These are phyloP conservation scores for Hystrix brachyura DNA, from an alignment of 2,113 vertebrate genomes.

Conservation along the genomic window DNA sequence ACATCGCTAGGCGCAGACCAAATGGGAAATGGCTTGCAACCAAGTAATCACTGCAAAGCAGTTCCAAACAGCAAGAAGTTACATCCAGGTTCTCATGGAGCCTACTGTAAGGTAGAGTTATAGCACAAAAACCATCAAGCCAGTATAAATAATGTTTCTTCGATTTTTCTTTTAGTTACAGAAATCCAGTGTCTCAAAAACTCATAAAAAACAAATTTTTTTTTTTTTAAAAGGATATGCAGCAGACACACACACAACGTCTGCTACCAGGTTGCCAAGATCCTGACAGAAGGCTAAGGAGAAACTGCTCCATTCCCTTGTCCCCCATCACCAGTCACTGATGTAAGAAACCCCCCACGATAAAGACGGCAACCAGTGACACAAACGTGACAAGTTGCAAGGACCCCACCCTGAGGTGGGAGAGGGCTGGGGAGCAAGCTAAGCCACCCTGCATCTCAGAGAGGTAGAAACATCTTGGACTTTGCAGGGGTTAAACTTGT, in stretches of 20 bases:
- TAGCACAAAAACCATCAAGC: slow-evolving; percentile 52
- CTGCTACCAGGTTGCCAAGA: slow-evolving; percentile 95
- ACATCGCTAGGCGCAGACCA: slow-evolving; percentile 36
- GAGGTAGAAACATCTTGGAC: slow-evolving; percentile 94
- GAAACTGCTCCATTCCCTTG: slow-evolving; percentile 97
- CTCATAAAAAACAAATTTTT: slow-evolving; percentile 16
- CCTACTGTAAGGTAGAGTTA: slow-evolving; percentile 11
- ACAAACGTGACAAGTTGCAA: slow-evolving; percentile 92
- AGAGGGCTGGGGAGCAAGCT: slow-evolving; percentile 90
- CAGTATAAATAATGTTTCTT: slow-evolving; percentile 59
- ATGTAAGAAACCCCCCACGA: slow-evolving; percentile 96
- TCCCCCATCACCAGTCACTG: slow-evolving; percentile 95
- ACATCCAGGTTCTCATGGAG: slow-evolving; percentile 56
- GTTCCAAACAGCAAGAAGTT: slow-evolving; percentile 45
- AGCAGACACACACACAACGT: slow-evolving; percentile 96
- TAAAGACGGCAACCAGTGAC: slow-evolving; percentile 92
- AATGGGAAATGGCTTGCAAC: slow-evolving; percentile 20
- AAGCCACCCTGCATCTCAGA: slow-evolving; percentile 94
- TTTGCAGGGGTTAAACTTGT: slow-evolving; percentile 88
- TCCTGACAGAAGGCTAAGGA: slow-evolving; percentile 96
- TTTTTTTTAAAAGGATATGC: slow-evolving; percentile 81
- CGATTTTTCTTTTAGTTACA: slow-evolving; percentile 43
- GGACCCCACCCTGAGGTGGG: slow-evolving; percentile 93
- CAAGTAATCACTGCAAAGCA: slow-evolving; percentile 35
- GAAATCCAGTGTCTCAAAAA: slow-evolving; percentile 79